Base-by-base conservation (phyloP, 2,797 vertebrate genomes). In the Helostoma temminkii region DNA sequence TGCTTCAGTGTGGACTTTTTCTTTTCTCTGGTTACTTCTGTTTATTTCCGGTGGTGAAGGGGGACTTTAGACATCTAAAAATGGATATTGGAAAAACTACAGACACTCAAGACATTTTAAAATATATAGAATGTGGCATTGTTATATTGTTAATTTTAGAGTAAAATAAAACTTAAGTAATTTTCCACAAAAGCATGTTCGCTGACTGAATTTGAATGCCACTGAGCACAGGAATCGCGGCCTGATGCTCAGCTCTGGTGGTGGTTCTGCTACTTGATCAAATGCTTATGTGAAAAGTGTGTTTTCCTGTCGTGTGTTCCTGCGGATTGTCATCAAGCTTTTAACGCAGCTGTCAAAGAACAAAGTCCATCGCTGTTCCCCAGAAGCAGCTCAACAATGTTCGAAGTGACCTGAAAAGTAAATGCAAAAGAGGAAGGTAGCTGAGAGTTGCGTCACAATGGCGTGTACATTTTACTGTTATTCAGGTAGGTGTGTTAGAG, bases 11-110 rank as follows among this genome's bases (percentile, higher is more conserved):
- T 15, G 39, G 28, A 18, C 1, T 52, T 7, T 57, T 54, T 59
- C 24, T 60, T 45, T 49, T 73, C 15, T 9, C 6, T 39, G 4
- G 39, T 61, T 15, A 52, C 73, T 71, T 84, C 71, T 82, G 26
- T 58, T 81, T 74, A n/a, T n/a, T 74, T 66, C 25, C 74, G 65
- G 45, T 60, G 47, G 45, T 58, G 47, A 58, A 45, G n/a, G 66
- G 49, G 9, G 48, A 39, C 25, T 5, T 15, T 4, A 2, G 15
- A 9, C 5, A 39, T 8, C 24, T 24, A 1, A 16, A 22, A 19
- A 5, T 8, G 14, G 18, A 12, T 1, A 5, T 10, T 30, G 8
- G 2, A 14, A 49, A 9, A 47, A 18, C 32, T 4, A 6, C 0
- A 9, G 21, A 24, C 46, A 21, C 12, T 16, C 5, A 1, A 18